These are phyloP conservation scores for Phyllostomus hastatus DNA, from an alignment of 2,113 vertebrate species.

Conservation along the genomic window DNA sequence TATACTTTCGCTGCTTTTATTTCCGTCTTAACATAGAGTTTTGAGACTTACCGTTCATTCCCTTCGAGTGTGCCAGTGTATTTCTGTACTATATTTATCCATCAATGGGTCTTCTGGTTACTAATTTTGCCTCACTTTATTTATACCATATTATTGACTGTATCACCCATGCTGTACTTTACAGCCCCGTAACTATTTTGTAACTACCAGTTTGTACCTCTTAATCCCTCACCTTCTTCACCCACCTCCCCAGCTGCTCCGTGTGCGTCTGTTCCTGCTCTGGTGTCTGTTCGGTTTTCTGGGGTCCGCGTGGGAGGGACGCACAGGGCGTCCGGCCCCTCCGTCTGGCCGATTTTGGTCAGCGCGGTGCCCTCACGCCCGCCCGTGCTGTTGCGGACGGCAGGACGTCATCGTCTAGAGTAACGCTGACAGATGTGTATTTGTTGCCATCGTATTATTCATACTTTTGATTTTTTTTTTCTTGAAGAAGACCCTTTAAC, in stretches of 20 bases:
- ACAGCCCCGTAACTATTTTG: neutral
- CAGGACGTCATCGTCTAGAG: neutral
- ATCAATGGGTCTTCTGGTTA: neutral
- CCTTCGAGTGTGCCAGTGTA: neutral
- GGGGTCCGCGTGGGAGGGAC: neutral
- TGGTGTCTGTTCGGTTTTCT: neutral
- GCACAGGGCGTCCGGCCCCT: neutral
- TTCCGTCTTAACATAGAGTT: neutral
- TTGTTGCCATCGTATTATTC: too few relatives aligned
- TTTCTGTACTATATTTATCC: neutral
- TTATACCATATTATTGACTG: neutral
- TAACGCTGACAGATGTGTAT: too few relatives aligned
- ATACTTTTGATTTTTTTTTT: too few relatives aligned
- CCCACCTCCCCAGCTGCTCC: neutral
- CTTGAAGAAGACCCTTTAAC: too few relatives aligned
- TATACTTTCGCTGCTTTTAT: neutral
- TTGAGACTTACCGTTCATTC: neutral
- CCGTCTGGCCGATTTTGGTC: neutral
- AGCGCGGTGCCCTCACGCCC: neutral
- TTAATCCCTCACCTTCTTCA: neutral
- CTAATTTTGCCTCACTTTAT: neutral
- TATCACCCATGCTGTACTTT: neutral
- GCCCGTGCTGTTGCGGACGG: neutral
- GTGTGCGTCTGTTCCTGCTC: neutral
- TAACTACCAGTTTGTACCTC: too few relatives aligned